These are phyloP conservation scores for Trichogramma dendrolimi DNA, from an alignment of 2,888 invertebrate species.

Conservation along the genomic window DNA sequence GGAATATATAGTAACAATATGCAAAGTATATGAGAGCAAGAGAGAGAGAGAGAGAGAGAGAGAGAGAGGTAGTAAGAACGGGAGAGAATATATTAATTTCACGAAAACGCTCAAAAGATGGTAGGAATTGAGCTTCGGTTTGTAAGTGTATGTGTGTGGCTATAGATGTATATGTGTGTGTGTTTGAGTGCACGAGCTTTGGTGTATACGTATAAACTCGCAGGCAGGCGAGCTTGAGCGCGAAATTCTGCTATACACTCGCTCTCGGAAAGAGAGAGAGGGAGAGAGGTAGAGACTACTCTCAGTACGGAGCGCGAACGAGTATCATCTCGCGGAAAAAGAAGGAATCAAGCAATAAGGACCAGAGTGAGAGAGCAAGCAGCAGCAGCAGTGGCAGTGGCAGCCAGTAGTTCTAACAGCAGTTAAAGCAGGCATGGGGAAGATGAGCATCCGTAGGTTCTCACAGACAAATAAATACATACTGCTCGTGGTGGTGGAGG, in stretches of 20 bases:
- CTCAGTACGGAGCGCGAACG: too few species aligned
- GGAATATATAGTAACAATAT: conserved; percentile 51
- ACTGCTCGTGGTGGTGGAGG: too few species aligned
- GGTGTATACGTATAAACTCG: too few species aligned
- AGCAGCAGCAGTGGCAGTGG: conserved; percentile 26
- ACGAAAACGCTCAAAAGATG: conserved; percentile 15
- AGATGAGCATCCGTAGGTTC: conserved; percentile 45
- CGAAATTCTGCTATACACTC: too few species aligned
- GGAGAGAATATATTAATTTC: background rate
- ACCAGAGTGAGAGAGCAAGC: conserved; percentile 9
- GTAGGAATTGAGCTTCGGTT: conserved; percentile 19
- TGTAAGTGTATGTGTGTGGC: conserved; percentile 6
- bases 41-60: conserved; percentile 36
- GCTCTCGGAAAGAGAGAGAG: too few species aligned
- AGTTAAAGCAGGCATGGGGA: conserved; percentile 21
- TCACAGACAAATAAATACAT: conserved; percentile 50
- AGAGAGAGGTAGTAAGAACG: background rate
- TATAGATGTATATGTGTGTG: conserved; percentile 35
- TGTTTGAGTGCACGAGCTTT: too few species aligned
- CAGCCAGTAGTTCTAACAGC: too few species aligned
- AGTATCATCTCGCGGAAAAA: conserved; percentile 40
- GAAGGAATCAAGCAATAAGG: conserved; percentile 16
- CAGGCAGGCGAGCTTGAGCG: too few species aligned
- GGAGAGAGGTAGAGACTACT: too few species aligned
- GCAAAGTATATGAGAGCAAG: conserved; percentile 51